Evolutionary conservation across 2,797 vertebrate genomes (phyloP).

Genomic region (Decapterus maruadsi): DNA sequence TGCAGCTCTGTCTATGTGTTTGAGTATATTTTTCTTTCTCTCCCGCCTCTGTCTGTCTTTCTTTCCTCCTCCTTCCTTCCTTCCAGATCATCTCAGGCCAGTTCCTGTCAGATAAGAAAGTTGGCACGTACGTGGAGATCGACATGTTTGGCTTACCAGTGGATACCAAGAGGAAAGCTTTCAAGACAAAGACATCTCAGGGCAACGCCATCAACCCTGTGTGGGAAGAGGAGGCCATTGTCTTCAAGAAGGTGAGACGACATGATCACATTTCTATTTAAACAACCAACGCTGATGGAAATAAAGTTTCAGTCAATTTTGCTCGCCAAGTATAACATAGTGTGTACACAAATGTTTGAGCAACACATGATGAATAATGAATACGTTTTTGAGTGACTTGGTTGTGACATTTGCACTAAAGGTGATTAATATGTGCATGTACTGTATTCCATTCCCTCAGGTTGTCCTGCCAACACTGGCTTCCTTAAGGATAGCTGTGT

Average conservation of each 20-base stretch:
- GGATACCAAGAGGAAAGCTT: conserved; percentile 96
- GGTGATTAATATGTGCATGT: background rate
- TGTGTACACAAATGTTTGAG: background rate
- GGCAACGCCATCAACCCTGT: conserved; percentile 96
- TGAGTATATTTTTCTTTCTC: background rate
- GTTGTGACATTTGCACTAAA: background rate
- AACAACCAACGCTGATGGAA: background rate
- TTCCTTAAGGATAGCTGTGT: conserved; percentile 94
- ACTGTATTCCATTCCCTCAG: conserved; percentile 69
- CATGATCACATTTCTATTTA: background rate
- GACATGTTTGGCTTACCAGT: conserved; percentile 98
- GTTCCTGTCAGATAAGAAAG: conserved; percentile 97
- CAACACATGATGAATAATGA: background rate
- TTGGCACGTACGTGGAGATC: conserved; percentile 95
- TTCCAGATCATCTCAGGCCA: conserved; percentile 96
- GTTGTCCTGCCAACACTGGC: conserved; percentile 96
- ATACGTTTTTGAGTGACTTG: background rate
- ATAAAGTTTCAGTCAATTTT: background rate
- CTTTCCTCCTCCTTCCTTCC: background rate
- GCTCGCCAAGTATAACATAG: background rate
- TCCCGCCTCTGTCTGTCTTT: background rate
- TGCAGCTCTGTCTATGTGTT: background rate
- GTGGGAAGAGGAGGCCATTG: conserved; percentile 97
- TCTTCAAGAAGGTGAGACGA: conserved; percentile 94
- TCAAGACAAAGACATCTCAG: conserved; percentile 97